Evolutionary conservation across 2,113 vertebrate species (phyloP).

Genomic region (Sisor rabdophorus): DNA sequence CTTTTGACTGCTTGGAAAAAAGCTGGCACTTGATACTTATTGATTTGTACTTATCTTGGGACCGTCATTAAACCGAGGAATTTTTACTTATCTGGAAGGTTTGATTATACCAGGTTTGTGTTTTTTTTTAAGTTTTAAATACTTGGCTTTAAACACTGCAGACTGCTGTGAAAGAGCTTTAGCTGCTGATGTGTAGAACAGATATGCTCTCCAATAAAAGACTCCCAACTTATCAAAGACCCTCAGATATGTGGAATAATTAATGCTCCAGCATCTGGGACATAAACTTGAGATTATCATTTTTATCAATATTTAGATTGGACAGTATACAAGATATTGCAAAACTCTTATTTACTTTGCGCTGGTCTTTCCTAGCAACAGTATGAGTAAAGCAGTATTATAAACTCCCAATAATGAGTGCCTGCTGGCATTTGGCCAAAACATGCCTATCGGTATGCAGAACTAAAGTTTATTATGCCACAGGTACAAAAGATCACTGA

Average conservation of each 20-base stretch:
- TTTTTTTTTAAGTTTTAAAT: constrained; percentile 30
- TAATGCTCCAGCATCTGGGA: neutral
- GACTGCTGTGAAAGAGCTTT: constrained; percentile 56
- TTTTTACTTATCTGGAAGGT: constrained; percentile 32
- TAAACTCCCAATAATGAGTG: constrained; percentile 5
- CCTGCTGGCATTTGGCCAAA: constrained; percentile 23
- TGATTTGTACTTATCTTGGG: neutral
- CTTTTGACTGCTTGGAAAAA: neutral
- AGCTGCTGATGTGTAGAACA: constrained; percentile 55
- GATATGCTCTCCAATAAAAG: constrained; percentile 27
- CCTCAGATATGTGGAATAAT: neutral
- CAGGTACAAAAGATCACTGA: constrained; percentile 28
- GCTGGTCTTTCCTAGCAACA: neutral
- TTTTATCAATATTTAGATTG: neutral
- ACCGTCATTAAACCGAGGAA: constrained; percentile 36
- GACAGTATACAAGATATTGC: neutral
- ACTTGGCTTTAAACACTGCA: constrained; percentile 29
- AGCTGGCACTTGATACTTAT: neutral
- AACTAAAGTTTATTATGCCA: constrained; percentile 20
- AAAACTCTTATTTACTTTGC: neutral
- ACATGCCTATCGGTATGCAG: constrained; percentile 30
- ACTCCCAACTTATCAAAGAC: neutral
- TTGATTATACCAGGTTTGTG: constrained; percentile 51
- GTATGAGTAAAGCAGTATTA: neutral
- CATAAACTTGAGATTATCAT: neutral